These are phyloP conservation scores for Trachelus troglodyta DNA, from an alignment of 2,888 invertebrate species.

Conservation along the genomic window DNA sequence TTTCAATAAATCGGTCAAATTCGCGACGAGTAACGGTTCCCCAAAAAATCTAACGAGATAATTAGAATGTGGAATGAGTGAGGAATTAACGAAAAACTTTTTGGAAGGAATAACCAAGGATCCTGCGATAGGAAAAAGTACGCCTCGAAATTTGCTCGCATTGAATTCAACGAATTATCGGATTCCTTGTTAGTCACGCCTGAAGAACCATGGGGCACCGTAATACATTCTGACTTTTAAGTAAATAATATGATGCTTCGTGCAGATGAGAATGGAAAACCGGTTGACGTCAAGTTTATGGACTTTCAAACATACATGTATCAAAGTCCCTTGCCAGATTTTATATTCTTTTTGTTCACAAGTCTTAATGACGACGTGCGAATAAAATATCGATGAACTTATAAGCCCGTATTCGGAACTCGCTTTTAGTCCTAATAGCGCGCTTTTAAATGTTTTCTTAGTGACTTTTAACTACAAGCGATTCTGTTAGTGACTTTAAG, in stretches of 20 bases:
- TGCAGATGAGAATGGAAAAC: conserved; percentile 58
- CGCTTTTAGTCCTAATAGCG: no score
- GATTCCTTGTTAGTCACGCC: conserved; percentile 18
- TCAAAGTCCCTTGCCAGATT: conserved; percentile 68
- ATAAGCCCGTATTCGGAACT: no score
- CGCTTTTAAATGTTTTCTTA: no score
- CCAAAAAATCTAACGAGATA: no score
- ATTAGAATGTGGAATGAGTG: no score
- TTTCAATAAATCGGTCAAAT: no score
- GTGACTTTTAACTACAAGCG: no score
- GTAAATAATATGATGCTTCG: conserved; percentile 72
- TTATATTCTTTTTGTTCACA: conserved; percentile 70
- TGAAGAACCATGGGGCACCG: conserved; percentile 67
- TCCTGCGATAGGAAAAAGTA: conserved; percentile 47
- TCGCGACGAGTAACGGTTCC: no score
- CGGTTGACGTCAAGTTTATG: conserved; percentile 69
- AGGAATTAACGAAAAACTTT: conserved; percentile 23
- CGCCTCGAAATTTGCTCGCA: conserved; percentile 27
- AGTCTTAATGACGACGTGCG: conserved; percentile 67
- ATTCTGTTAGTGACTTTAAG: no score
- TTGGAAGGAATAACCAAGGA: conserved; percentile 40
- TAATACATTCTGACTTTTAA: conserved; percentile 73
- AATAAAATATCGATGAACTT: conserved; percentile 65
- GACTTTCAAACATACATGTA: conserved; percentile 71
- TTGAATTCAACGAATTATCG: background rate